These are phyloP conservation scores for Centropristis striata DNA, from an alignment of 2,113 vertebrate genomes.

Conservation along the genomic window DNA sequence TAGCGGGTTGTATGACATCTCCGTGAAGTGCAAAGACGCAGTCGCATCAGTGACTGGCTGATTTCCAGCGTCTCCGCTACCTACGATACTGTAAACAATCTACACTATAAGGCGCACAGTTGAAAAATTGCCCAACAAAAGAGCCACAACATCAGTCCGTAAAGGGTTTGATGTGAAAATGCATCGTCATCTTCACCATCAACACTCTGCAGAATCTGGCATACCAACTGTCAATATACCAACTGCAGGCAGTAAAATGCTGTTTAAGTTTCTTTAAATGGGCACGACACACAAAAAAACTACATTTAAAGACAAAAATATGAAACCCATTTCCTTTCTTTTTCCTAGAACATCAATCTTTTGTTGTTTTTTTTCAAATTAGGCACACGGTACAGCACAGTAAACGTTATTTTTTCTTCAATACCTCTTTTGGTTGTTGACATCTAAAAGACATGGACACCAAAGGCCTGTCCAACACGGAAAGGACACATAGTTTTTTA, in stretches of 20 bases:
- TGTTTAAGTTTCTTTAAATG: slow-evolving; percentile 65
- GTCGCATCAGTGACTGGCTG: slow-evolving; percentile 34
- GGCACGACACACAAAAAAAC: slow-evolving; percentile 40
- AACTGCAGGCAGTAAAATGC: slow-evolving; percentile 77
- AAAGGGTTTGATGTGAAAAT: slow-evolving; percentile 76
- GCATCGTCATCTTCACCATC: slow-evolving; percentile 46
- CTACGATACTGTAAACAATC: slow-evolving; percentile 84
- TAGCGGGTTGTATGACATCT: slow-evolving; percentile 73
- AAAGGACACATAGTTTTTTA: slow-evolving; percentile 17
- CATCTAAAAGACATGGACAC: slow-evolving; percentile 67
- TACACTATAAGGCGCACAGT: slow-evolving; percentile 86
- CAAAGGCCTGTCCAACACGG: slow-evolving; percentile 19
- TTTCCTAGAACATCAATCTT: slow-evolving; percentile 57
- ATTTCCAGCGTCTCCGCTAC: slow-evolving; percentile 57
- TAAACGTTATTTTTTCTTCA: slow-evolving; percentile 55
- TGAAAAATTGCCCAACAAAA: slow-evolving; percentile 75
- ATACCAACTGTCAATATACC: slow-evolving; percentile 80
- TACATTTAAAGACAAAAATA: slow-evolving; percentile 46
- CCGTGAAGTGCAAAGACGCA: slow-evolving; percentile 73
- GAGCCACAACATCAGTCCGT: slow-evolving; percentile 72
- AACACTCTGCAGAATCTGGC: slow-evolving; percentile 67
- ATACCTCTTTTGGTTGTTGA: slow-evolving; percentile 72
- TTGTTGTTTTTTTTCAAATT: slow-evolving; percentile 40
- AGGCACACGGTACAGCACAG: slow-evolving; percentile 82
- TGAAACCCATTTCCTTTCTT: slow-evolving; percentile 49